These are phyloP conservation scores for Acleris emargana DNA, from an alignment of 2,888 invertebrate genomes.

Conservation along the genomic window DNA sequence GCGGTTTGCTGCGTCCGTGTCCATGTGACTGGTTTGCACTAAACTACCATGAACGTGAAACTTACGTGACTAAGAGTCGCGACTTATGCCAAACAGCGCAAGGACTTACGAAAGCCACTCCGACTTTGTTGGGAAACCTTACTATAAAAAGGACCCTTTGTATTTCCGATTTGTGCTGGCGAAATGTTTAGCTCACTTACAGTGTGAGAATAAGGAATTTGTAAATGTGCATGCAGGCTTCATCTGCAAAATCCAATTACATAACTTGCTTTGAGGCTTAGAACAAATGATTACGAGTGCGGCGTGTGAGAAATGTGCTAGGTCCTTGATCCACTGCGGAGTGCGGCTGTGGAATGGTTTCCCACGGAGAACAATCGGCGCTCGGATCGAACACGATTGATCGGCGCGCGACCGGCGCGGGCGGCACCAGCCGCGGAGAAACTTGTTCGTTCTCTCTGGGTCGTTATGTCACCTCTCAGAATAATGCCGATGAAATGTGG, in stretches of 20 bases:
- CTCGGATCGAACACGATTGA: constrained; percentile 47
- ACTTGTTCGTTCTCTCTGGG: constrained; percentile 48
- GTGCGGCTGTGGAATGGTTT: constrained; percentile 49
- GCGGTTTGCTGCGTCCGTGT: neutral
- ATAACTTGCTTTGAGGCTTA: constrained; percentile 4
- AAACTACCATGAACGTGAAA: too few species aligned
- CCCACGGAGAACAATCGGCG: constrained; percentile 66
- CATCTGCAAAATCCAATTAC: constrained; percentile 3
- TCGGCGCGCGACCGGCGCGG: constrained; percentile 27
- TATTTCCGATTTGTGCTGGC: too few species aligned
- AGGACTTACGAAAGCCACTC: constrained; percentile 50
- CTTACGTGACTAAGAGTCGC: constrained; percentile 31
- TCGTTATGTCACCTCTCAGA: constrained; percentile 32
- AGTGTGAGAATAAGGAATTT: too few species aligned
- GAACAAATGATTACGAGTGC: neutral
- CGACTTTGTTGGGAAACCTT: constrained; percentile 50
- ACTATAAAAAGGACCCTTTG: constrained; percentile 51
- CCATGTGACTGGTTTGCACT: too few species aligned
- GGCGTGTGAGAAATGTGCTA: constrained; percentile 58
- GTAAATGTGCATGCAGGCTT: neutral
- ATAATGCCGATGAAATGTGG: constrained; percentile 11
- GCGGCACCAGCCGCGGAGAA: constrained; percentile 4
- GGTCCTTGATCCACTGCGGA: constrained; percentile 66
- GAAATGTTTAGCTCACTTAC: too few species aligned
- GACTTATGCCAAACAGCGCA: constrained; percentile 41